phyloP scores from a whole-genome alignment of 2,797 vertebrate species.

The Pelobates cultripes region DNA sequence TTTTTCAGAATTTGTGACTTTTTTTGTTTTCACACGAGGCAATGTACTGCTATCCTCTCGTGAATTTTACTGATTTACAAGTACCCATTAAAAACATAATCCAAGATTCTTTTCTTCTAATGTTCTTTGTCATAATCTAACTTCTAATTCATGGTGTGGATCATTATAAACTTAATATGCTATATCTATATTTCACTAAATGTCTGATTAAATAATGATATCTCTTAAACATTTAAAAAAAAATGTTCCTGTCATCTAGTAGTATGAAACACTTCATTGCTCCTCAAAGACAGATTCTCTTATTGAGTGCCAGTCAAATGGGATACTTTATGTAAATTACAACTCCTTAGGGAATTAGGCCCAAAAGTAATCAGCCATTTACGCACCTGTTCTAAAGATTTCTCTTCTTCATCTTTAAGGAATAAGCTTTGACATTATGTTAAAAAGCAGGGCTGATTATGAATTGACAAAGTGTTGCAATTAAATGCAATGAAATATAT shows the following conservation, averaged over 20 bases:
- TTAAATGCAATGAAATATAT: conserved; percentile 41
- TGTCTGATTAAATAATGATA: conserved; percentile 50
- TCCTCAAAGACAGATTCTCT: conserved; percentile 53
- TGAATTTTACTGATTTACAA: neutral
- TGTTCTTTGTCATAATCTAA: neutral
- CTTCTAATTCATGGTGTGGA: conserved; percentile 14
- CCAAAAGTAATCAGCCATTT: conserved; percentile 52
- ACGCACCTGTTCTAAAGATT: conserved; percentile 52
- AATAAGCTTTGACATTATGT: conserved; percentile 49
- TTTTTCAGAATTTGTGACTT: no score
- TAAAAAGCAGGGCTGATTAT: conserved; percentile 51
- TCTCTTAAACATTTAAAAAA: conserved; percentile 43
- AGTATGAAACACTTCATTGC: conserved; percentile 49
- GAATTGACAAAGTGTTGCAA: conserved; percentile 47
- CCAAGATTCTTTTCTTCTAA: neutral
- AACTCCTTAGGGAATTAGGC: conserved; percentile 54
- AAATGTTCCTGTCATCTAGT: conserved; percentile 30
- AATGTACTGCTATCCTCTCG: neutral
- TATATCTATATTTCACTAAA: conserved; percentile 41
- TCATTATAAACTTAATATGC: conserved; percentile 28
- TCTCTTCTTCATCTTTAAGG: conserved; percentile 48
- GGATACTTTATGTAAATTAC: conserved; percentile 56
- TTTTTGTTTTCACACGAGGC: neutral
- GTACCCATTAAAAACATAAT: neutral
- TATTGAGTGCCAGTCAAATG: conserved; percentile 52